phyloP scores from a whole-genome alignment of 1,140 invertebrate species.

The Stratiolaelaps scimitus region DNA sequence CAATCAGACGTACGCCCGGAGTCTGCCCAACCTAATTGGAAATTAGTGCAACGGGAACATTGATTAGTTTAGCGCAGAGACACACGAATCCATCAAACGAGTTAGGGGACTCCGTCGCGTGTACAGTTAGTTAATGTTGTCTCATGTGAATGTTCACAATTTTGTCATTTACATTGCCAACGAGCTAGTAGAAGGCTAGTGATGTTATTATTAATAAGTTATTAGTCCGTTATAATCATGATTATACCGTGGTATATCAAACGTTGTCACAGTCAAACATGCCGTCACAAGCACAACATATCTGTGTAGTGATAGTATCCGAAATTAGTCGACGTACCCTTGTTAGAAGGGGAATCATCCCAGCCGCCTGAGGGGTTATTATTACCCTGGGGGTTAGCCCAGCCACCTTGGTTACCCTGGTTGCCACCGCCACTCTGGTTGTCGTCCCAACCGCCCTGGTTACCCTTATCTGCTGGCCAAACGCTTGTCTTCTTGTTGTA shows the following conservation, averaged over 20 bases:
- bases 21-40: slow-evolving; percentile 12
- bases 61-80: too few relatives aligned
- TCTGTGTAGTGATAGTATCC: too few relatives aligned
- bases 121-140: background rate
- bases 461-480: slow-evolving; percentile 19
- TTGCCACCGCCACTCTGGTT: background rate
- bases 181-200: too few relatives aligned
- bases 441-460: background rate
- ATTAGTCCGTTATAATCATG: too few relatives aligned
- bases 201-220: too few relatives aligned
- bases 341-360: slow-evolving; percentile 21
- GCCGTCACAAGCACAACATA: too few relatives aligned
- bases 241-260: too few relatives aligned
- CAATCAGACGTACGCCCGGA: slow-evolving; percentile 6
- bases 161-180: too few relatives aligned
- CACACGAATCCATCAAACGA: background rate
- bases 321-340: slow-evolving; percentile 8
- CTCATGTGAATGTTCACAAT: background rate
- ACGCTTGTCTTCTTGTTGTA: slow-evolving; percentile 22
- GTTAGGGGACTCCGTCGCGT: slow-evolving; percentile 1
- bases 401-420: slow-evolving; percentile 21
- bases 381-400: slow-evolving; percentile 18
- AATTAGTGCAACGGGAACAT: slow-evolving; percentile 2
- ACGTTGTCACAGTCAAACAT: too few relatives aligned
- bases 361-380: slow-evolving; percentile 25